Base-by-base conservation (phyloP, 2,113 vertebrate genomes). In the Eleginops maclovinus region DNA sequence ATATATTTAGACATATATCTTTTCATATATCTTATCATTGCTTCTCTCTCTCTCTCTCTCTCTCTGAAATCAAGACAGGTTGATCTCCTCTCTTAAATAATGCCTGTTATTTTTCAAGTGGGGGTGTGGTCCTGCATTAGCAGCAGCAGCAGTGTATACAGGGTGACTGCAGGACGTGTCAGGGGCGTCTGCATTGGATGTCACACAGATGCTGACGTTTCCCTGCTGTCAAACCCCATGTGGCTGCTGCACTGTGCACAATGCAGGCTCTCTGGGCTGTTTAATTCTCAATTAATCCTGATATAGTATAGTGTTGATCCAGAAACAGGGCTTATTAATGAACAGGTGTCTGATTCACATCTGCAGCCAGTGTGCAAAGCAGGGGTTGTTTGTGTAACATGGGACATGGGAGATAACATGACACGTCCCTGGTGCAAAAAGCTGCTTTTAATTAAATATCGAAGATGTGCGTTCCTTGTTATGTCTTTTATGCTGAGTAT, bases 1-100 rank as follows among this genome's bases (percentile, higher is more conserved):
- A 56, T 92, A 91, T 93, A 90, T 92, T 86, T 92, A 90, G 85
- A 87, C 41, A 67, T 54, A 47, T 43, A 79, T 73, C 51, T 26
- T 72, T 36, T 46, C 41, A 67, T 54, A 47, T 43, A 79, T 73
- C 51, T 26, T 72, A 36, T 46, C 26, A 43, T 60, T 26, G 36
- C 16, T 59, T 69, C 71, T 12, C 31, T 36, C 46, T 65, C 21
- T 44, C 14, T 69, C 71, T 12, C 31, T 36, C 46, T 65, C 21
- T 44, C 14, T n/a, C 3, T 44, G 43, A 44, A 44, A 15, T 14
- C 43, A 44, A 44, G 43, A 44, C 43, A 44, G 43, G 36, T 43
- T 26, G 8, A 56, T 28, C 5, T 43, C 14, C 5, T 43, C 14
- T 46, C 24, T 63, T 54, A 72, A 40, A 68, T 17, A 43, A 9